Base-by-base conservation (phyloP, 2,888 invertebrate species). In the Lasioglossum leucozonium region DNA sequence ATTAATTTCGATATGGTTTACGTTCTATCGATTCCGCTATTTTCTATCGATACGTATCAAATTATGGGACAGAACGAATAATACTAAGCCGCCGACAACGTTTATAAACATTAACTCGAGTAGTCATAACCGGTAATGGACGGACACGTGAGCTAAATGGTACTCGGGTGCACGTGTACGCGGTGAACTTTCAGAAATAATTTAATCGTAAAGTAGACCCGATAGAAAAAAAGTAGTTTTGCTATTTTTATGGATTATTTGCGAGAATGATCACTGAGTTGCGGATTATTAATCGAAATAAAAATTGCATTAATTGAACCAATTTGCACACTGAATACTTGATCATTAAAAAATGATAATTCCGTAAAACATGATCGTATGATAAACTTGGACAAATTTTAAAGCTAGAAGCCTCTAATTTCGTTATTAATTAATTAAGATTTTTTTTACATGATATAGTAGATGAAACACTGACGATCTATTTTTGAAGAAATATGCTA, bases 61-160 rank as follows among this genome's bases (percentile, higher is more conserved):
- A 67, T 40, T 67, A 37, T 67, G 4, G 22, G 22, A n/a, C 22
- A 2, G n/a, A 67, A 67, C 67, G 37, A 67, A 40, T 40, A 67
- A 37, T 40, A 22, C 22, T 22, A n/a, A 5, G 22, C 1, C 5
- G 18, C 22, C 22, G 37, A 18, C 22, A n/a, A 40, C 40, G 67
- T 67, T 40, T 67, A 67, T 67, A 67, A 67, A 67, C 67, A 67
- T 67, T n/a, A 37, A 37, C 67, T n/a, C 18, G 40, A 40, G n/a
- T n/a, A 37, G 67, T 37, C 10, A 34, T 37, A 37, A 37, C 40
- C 67, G 18, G 16, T 58, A 55, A 34, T 74, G 55, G n/a, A 37
- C 34, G 22, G 67, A 67, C 67, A 67, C 40, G 37, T 67, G 67
- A 67, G 67, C 67, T 67, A 67, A 67, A 67, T 67, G 40, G 67